Evolutionary conservation across 37 sponge, comb jelly and placozoan genomes (phyloP), one percentile per base, ranked within the genome.

Genomic region (Corticium candelabrum): DNA sequence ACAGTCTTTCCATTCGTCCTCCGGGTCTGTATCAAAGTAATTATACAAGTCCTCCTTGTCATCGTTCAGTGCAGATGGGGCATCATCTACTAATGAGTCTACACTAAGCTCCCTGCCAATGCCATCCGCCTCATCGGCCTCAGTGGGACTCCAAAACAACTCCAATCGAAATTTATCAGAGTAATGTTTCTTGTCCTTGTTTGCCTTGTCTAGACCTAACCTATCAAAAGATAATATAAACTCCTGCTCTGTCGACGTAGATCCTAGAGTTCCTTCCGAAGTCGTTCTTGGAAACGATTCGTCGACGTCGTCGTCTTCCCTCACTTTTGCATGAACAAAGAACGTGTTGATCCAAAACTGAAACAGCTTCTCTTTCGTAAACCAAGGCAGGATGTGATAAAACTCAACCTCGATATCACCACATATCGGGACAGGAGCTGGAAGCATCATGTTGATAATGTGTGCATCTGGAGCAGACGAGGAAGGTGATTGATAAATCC

Each of bases 341-440:
- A 90, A 96, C 30, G 94, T 90, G 82, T 96, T 96, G 83, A 96
- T 86, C 97, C 97, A 96, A 68, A 90, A 93, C 32, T 88, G 89
- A 50, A 90, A 93, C 87, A 93, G 80, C 75, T 91, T 90, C 81
- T 96, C 90, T 29, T 70, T 70, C 73, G 5, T 70, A 29, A 4
- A 4, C 35, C 7, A 29, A 70, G 5, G 69, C 33, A 78, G 7
- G 30, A 79, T 69, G 78, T 93, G 86, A 77, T 82, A 88, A 73
- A 96, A 87, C 82, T 96, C 97, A 5, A 93, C 83, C 56, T 87
- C 87, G 76, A 96, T 86, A 79, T 96, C 97, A 3, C 89, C 97
- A 86, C 94, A 93, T 30, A 96, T 74, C 0, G 94, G 91, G 1
- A 93, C 68, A 0, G 91, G 85, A 43, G 81, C 69, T 21, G 84